phyloP scores from a whole-genome alignment of 2,113 vertebrate genomes.

The Chionodraco myersi region DNA sequence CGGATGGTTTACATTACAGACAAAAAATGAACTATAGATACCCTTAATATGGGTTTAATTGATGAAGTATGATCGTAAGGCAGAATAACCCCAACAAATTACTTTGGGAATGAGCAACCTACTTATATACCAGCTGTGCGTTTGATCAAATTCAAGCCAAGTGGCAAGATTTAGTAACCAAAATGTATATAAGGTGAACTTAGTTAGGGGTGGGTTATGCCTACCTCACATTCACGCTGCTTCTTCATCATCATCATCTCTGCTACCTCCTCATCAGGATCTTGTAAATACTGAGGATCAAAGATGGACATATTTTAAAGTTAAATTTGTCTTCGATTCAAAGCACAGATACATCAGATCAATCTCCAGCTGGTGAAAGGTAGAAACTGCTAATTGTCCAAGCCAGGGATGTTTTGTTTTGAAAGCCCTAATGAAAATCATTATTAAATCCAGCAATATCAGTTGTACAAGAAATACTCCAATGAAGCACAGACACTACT shows the following conservation, averaged over 20 bases:
- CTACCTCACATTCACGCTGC: conserved; percentile 85
- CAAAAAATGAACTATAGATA: neutral
- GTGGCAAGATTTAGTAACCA: too few relatives aligned
- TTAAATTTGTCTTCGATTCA: neutral
- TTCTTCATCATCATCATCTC: conserved; percentile 87
- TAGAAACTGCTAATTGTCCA: neutral
- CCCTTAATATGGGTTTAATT: too few relatives aligned
- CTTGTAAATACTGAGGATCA: conserved; percentile 88
- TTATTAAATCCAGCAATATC: neutral
- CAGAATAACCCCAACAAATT: neutral
- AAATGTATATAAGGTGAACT: neutral
- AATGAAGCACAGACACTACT: neutral
- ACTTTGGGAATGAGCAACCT: neutral
- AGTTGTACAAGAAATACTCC: neutral
- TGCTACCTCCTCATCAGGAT: conserved; percentile 90
- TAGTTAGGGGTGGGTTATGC: neutral
- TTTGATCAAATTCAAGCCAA: neutral
- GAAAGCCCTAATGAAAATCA: neutral
- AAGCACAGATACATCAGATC: neutral
- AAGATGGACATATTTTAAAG: neutral
- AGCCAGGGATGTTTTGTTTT: neutral
- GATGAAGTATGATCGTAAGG: neutral
- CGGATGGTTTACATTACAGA: neutral
- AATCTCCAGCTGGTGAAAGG: neutral
- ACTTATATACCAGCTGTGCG: neutral